Percentiles rank a stretch among this genome's conserved stretches.
Conservation (phyloP, 2,797 vertebrate species). For the Cyprinella venusta region DNA sequence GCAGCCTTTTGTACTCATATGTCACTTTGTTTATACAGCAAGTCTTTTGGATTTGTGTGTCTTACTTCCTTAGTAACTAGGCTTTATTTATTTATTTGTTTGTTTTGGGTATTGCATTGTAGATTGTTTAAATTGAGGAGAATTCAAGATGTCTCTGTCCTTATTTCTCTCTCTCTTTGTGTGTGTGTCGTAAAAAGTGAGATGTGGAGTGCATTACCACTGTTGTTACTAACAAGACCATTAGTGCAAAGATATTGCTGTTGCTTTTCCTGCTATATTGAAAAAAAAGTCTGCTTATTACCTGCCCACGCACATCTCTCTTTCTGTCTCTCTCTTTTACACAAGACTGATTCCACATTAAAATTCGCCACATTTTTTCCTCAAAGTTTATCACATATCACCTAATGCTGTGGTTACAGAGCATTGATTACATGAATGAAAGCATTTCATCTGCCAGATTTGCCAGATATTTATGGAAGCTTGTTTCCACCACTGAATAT, state of each 20-base stretch:
- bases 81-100: not conserved
- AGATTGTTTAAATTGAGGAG: not conserved
- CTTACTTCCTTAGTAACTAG: not conserved
- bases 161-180: not conserved
- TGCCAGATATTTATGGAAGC: no score
- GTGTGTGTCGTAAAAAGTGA: not conserved
- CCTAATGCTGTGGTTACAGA: not conserved
- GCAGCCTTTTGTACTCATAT: conserved; percentile 27
- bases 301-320: conserved; percentile 33
- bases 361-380: not conserved
- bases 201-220: conserved; percentile 37
- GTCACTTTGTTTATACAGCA: conserved; percentile 30
- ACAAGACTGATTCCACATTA: conserved; percentile 24
- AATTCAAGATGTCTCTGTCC: conserved; percentile 1
- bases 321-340: conserved; percentile 21
- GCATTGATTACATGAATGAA: not conserved
- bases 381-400: conserved; percentile 2
- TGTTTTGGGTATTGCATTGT: not conserved
- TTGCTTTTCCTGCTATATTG: conserved; percentile 31
- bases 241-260: conserved; percentile 44
- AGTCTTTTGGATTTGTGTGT: conserved; percentile 1
- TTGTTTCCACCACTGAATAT: no score
- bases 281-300: conserved; percentile 34
- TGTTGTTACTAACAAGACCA: conserved; percentile 47
- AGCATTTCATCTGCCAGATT: not conserved